Conservation (phyloP, 2,888 invertebrate species). For the Podabrus alpinus region DNA sequence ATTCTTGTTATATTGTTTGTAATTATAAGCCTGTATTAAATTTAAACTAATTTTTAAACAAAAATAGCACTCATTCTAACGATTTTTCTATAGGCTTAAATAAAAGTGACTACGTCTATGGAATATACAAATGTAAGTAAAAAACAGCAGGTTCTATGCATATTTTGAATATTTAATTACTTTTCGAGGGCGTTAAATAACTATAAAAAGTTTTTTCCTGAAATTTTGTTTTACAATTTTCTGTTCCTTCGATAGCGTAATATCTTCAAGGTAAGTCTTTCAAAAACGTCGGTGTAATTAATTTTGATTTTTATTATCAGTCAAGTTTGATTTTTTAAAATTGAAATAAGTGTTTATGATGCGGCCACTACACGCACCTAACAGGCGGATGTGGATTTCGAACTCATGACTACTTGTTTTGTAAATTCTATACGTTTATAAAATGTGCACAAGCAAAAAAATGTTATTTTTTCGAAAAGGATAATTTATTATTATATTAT, state of each 20-base stretch:
- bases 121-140: slow-evolving; percentile 17
- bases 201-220: slow-evolving; percentile 31
- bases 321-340: neutral
- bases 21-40: too few species aligned
- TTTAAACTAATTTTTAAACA: too few species aligned
- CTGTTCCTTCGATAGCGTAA: neutral
- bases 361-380: too few species aligned
- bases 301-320: neutral
- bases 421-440: too few species aligned
- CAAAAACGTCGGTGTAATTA: neutral
- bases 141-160: slow-evolving; percentile 11
- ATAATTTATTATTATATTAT: too few species aligned
- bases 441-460: too few species aligned
- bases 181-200: slow-evolving; percentile 29
- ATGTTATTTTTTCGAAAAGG: too few species aligned
- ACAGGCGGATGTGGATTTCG: too few species aligned
- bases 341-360: too few species aligned
- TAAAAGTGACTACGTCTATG: slow-evolving; percentile 16
- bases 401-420: too few species aligned
- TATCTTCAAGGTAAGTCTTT: neutral
- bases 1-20: too few species aligned
- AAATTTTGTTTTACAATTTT: slow-evolving; percentile 11
- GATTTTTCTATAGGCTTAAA: neutral
- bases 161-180: slow-evolving; percentile 9
- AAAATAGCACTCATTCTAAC: neutral